Evolutionary conservation across 2,888 invertebrate genomes (phyloP).

Genomic region (Mycalesis mineus): DNA sequence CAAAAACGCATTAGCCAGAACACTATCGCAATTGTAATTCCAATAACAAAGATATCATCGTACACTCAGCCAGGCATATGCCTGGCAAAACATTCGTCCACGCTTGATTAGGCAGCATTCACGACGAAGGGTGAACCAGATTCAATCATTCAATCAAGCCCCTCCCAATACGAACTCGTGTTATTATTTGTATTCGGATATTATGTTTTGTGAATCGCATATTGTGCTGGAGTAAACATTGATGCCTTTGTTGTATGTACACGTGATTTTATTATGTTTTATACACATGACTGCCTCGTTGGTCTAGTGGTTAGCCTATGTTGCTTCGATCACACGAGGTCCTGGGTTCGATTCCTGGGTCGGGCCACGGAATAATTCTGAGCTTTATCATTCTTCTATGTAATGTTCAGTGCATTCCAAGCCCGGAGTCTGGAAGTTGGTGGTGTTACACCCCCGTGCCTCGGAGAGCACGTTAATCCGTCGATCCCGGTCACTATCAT

Average conservation of each 20-base stretch:
- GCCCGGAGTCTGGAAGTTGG: too few relatives aligned
- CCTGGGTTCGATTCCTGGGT: too few relatives aligned
- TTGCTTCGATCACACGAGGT: too few relatives aligned
- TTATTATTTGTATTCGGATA: conserved; percentile 12
- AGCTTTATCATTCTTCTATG: too few relatives aligned
- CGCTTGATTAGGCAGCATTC: conserved; percentile 53
- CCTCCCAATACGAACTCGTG: conserved; percentile 19
- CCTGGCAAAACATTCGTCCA: conserved; percentile 58
- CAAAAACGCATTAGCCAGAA: not conserved
- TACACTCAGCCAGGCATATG: conserved; percentile 28
- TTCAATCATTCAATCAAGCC: conserved; percentile 48
- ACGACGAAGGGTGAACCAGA: conserved; percentile 37
- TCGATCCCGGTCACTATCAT: too few relatives aligned
- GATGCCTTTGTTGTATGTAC: not conserved
- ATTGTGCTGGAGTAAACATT: conserved; percentile 9
- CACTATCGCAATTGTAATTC: conserved; percentile 2
- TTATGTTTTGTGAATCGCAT: conserved; percentile 18
- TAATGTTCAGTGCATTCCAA: too few relatives aligned
- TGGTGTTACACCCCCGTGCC: too few relatives aligned
- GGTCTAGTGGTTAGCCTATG: too few relatives aligned
- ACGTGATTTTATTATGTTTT: not conserved
- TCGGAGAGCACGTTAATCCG: too few relatives aligned
- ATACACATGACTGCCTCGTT: too few relatives aligned
- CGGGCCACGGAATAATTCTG: too few relatives aligned
- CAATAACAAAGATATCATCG: conserved; percentile 9